Conservation (phyloP, 2,113 vertebrate species). For the Xenopus laevis region DNA sequence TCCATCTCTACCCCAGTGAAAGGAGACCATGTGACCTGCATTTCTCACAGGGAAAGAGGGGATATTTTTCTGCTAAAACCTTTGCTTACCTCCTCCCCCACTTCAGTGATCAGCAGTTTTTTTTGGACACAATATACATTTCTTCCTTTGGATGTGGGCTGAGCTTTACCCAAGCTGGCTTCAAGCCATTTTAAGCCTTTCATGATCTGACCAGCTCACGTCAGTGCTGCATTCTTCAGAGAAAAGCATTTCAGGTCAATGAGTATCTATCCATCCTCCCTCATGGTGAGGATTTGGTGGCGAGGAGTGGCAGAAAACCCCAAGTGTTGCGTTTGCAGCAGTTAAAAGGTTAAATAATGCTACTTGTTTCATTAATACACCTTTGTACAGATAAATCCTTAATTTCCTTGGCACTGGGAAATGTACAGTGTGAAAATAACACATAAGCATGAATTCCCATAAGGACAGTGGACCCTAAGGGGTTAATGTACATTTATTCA, state of each 20-base stretch:
- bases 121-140: conserved; percentile 27
- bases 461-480: too few species aligned
- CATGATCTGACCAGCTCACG: conserved; percentile 31
- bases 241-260: conserved; percentile 42
- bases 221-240: conserved; percentile 33
- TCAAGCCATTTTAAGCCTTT: conserved; percentile 17
- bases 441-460: too few species aligned
- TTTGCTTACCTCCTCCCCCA: conserved; percentile 19
- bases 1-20: conserved; percentile 62
- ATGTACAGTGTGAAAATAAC: too few species aligned
- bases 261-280: conserved; percentile 19
- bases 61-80: conserved; percentile 32
- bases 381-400: too few species aligned
- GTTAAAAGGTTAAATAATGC: not conserved
- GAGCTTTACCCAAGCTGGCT: conserved; percentile 16
- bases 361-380: too few species aligned
- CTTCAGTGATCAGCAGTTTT: conserved; percentile 25
- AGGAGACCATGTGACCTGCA: conserved; percentile 57
- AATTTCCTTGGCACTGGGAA: too few species aligned
- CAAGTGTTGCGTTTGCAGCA: not conserved
- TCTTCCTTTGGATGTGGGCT: conserved; percentile 23
- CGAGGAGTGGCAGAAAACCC: not conserved
- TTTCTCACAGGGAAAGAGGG: conserved; percentile 36
- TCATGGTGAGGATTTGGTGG: not conserved
- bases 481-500: too few species aligned